Base-by-base conservation (phyloP, 2,888 invertebrate genomes). In the Mythimna albipuncta region DNA sequence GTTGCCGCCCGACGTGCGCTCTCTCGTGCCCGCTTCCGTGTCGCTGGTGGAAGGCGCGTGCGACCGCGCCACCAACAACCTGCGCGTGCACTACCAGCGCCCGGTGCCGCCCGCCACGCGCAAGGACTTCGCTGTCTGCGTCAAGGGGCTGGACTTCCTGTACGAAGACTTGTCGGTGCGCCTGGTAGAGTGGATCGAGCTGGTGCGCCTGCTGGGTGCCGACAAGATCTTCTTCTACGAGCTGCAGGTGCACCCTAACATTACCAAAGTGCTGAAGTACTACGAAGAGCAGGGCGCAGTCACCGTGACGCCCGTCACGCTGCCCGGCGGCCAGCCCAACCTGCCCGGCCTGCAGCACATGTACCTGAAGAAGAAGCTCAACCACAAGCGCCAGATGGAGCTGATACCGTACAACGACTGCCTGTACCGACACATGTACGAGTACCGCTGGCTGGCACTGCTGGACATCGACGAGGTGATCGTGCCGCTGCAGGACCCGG, bases 371-470 rank as follows among this genome's bases (percentile, higher is more conserved):
- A 98, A 98, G 91, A 99, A 99, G 94, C 98, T 98, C 47, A 99
- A 98, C 89, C 98, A 99, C 94, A 99, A 99, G 94, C 97, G 99
- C 19, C 98, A 99, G 93, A 99, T 99, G 95, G 99, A 99, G 94
- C 97, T 99, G 76, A 98, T 99, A 87, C 99, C 99, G 16, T 99
- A 99, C 96, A 99, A 99, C 93, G 99, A 99, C 93, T 99, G 99
- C 90, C 97, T 99, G 69, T 99, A 99, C 95, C 98, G 98, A 91
- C 98, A 99, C 91, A 97, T 99, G 96, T 98, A 99, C 92, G 97
- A 98, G 82, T 99, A 99, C 94, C 97, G 98, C 81, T 99, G 98
- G 94, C 98, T 99, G 69, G 98, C 98, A n/a, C 96, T 99, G 75
- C 96, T 99, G 68, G 99, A 99, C 92, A 98, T 99, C 82, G 99